phyloP scores from a whole-genome alignment of 2,797 vertebrate species.

The Dromococcyx pavoninus region DNA sequence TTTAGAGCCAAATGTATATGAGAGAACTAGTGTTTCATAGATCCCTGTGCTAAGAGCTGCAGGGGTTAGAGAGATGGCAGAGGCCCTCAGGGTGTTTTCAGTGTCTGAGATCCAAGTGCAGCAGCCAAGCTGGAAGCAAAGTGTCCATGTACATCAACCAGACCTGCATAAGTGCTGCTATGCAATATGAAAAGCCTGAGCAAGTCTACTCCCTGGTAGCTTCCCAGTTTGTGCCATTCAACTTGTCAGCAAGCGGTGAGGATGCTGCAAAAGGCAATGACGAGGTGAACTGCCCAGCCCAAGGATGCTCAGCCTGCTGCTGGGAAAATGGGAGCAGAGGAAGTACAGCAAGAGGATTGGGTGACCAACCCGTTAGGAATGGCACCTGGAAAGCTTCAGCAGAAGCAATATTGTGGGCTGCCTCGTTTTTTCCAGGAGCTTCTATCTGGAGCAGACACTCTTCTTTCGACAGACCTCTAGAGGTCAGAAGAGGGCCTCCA shows the following conservation, averaged over 20 bases:
- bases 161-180: background rate
- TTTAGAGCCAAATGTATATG: background rate
- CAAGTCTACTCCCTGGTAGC: background rate
- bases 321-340: background rate
- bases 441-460: background rate
- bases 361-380: background rate
- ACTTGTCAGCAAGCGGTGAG: background rate
- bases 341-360: accelerated
- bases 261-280: background rate
- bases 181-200: background rate
- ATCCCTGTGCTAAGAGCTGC: background rate
- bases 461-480: constrained; percentile 74
- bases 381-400: background rate
- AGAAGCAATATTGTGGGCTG: background rate
- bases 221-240: background rate
- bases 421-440: background rate
- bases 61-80: background rate
- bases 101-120: background rate
- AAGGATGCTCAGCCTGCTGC: background rate
- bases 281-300: background rate
- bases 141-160: background rate
- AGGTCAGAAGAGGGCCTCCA: constrained; percentile 81
- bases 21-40: background rate
- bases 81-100: background rate
- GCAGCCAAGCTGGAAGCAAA: background rate